Percentiles rank a stretch among this genome's conserved stretches.
phyloP scores from a whole-genome alignment of 2,113 vertebrate species.

The Kryptolebias marmoratus region DNA sequence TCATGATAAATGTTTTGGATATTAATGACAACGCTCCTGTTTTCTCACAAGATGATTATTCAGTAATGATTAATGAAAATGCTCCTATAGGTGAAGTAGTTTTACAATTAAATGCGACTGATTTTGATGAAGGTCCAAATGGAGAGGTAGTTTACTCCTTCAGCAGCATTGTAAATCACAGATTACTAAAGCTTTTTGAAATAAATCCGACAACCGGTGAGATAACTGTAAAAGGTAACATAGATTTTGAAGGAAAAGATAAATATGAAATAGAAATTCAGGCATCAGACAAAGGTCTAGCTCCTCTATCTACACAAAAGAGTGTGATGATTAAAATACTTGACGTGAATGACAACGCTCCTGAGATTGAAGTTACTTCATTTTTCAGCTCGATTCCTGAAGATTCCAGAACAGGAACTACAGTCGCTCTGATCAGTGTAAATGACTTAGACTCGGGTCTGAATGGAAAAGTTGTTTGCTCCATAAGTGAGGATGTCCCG shows the following conservation, averaged over 20 bases:
- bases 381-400: constrained; percentile 49
- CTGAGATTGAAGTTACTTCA: constrained; percentile 59
- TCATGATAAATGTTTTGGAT: constrained; percentile 70
- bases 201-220: constrained; percentile 63
- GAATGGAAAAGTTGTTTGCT: constrained; percentile 64
- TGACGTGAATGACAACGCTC: constrained; percentile 57
- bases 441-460: constrained; percentile 59
- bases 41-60: constrained; percentile 63
- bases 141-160: constrained; percentile 72
- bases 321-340: constrained; percentile 41
- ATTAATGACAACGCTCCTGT: constrained; percentile 75
- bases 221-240: constrained; percentile 46
- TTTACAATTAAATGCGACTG: constrained; percentile 73
- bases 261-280: constrained; percentile 73
- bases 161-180: constrained; percentile 46
- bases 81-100: constrained; percentile 53
- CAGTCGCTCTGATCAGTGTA: constrained; percentile 56
- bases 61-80: constrained; percentile 43
- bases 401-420: constrained; percentile 57
- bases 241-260: constrained; percentile 70
- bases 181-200: constrained; percentile 44
- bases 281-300: constrained; percentile 58
- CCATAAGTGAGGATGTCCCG: constrained; percentile 28
- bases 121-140: constrained; percentile 73
- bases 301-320: constrained; percentile 50